These are phyloP conservation scores for Columbina picui DNA, from an alignment of 2,113 vertebrate species.

Conservation along the genomic window DNA sequence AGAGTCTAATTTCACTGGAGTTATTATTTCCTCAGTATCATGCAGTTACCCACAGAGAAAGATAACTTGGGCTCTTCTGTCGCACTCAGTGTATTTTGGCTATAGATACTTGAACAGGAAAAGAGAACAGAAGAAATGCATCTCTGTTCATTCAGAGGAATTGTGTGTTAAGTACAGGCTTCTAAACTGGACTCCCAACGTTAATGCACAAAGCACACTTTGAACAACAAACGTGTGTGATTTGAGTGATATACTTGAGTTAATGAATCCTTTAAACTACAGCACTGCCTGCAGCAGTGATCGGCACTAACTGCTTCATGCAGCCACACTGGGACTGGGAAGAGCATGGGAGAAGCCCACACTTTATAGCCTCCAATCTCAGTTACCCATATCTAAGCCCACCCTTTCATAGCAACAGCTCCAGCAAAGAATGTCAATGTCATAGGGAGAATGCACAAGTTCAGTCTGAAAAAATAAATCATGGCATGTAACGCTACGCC, in stretches of 20 bases:
- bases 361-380: neutral
- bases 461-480: slow-evolving; percentile 27
- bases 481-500: neutral
- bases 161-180: neutral
- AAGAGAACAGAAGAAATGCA: neutral
- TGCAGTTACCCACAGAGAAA: slow-evolving; percentile 25
- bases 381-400: neutral
- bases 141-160: neutral
- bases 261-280: slow-evolving; percentile 37
- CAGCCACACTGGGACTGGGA: neutral
- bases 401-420: slow-evolving; percentile 12
- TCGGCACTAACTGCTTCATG: neutral
- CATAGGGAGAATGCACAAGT: neutral
- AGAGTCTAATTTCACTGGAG: slow-evolving; percentile 21
- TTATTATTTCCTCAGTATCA: neutral
- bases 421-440: slow-evolving; percentile 27
- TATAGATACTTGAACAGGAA: neutral
- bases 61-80: slow-evolving; percentile 13
- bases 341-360: neutral
- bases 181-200: neutral
- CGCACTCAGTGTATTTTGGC: neutral
- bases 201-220: neutral
- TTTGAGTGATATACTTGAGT: neutral
- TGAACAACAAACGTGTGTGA: neutral
- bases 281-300: slow-evolving; percentile 12